These are phyloP conservation scores for Empidonax traillii DNA, from an alignment of 2,113 vertebrate species.

Conservation along the genomic window DNA sequence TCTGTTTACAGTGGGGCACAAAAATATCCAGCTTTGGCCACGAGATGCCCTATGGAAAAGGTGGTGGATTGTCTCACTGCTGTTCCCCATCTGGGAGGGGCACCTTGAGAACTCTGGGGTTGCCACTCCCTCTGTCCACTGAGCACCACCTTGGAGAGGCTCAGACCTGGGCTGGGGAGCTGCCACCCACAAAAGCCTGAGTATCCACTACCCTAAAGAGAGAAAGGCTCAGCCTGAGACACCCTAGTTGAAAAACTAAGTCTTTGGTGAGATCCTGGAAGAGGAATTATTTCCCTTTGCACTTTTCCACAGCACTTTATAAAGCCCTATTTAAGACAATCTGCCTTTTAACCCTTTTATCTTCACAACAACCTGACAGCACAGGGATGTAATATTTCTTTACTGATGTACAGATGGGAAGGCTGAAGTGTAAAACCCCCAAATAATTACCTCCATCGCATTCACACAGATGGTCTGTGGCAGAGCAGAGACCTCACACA, in stretches of 20 bases:
- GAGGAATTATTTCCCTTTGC: not conserved
- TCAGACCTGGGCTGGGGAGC: not conserved
- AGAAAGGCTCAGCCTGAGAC: not conserved
- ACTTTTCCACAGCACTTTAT: not conserved
- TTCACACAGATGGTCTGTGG: not conserved
- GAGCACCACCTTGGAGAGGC: not conserved
- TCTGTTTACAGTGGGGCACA: not conserved
- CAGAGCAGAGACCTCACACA: not conserved
- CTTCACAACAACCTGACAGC: fast-evolving
- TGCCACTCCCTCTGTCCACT: not conserved
- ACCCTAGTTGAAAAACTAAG: fast-evolving
- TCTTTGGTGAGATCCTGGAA: not conserved
- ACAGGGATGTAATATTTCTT: not conserved
- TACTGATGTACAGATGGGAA: not conserved
- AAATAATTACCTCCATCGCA: not conserved
- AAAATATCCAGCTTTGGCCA: not conserved
- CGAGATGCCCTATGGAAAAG: not conserved
- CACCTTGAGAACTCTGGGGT: fast-evolving
- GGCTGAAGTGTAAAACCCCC: not conserved
- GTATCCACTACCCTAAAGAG: not conserved
- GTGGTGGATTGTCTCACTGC: not conserved
- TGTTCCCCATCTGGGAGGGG: not conserved
- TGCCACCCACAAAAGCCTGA: fast-evolving
- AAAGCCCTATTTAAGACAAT: not conserved
- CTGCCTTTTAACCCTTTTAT: not conserved